Evolutionary conservation across 1,140 invertebrate species (phyloP), one percentile per base, ranked within the genome.

Genomic region (Nephila pilipes): DNA sequence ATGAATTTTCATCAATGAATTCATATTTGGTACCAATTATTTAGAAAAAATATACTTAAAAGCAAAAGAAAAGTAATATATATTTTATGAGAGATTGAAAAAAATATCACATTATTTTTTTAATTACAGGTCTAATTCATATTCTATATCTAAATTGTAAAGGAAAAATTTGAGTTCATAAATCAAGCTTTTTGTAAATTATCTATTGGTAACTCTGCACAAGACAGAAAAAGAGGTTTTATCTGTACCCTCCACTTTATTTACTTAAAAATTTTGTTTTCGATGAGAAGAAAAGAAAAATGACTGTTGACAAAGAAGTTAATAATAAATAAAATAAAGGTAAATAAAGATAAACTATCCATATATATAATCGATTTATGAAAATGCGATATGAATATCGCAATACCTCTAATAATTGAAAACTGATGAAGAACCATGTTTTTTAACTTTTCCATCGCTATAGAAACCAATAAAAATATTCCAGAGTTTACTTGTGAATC

Each of bases 401-500:
- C 25, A 60, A 60, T 85, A 20, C 25, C 32, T 87, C 63, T 63
- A 87, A 63, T 63, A 87, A 87, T 87, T 63, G 85, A 63, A 87
- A 32, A 29, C 85, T 54, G 63, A 87, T 60, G 32, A 20, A 22
- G 29, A n/a, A 54, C 22, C 36, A 1, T 22, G 12, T 46, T 32
- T 80, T 80, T 36, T 32, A n/a, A 65, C 29, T 75, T 83, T 83
- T 25, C 54, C 16, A 83, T 87, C 55, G 20, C 85, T 29, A 87
- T 87, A 87, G 85, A 60, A 87, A 87, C 85, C 22, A n/a, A 83
- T 55, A 25, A 55, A 54, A 55, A 83, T 55, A n/a, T 83, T 83
- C 8, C 12, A 81, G 8, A 75, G 65, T 75, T 75, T 75, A 32
- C 18, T 18, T 75, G 0, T 36, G 65, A 36, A 2, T 36, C 12